These are phyloP conservation scores for Naso thynnoides DNA, from an alignment of 2,797 vertebrate genomes.

Conservation along the genomic window DNA sequence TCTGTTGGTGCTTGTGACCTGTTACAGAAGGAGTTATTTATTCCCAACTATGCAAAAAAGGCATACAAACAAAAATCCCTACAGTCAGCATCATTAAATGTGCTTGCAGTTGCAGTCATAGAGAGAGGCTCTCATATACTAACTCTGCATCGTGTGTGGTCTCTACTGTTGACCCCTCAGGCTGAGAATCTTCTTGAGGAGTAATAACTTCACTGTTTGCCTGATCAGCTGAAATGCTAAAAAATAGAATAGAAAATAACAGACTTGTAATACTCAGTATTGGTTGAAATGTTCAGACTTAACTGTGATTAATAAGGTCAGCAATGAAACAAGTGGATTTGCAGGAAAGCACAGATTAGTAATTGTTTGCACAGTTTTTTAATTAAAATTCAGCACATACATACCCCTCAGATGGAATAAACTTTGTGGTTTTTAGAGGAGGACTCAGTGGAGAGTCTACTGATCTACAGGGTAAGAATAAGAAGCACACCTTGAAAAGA, in stretches of 20 bases:
- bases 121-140: conserved; percentile 39
- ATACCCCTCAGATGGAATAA: conserved; percentile 27
- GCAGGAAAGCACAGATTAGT: background rate
- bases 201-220: conserved; percentile 23
- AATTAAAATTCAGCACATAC: conserved; percentile 39
- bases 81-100: conserved; percentile 19
- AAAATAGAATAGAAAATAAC: conserved; percentile 15
- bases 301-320: conserved; percentile 31
- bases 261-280: conserved; percentile 3
- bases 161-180: conserved; percentile 34
- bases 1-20: conserved; percentile 47
- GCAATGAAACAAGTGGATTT: conserved; percentile 11
- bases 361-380: conserved; percentile 12
- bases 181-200: conserved; percentile 21
- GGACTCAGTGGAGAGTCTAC: conserved; percentile 18
- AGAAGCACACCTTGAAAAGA: conserved; percentile 22
- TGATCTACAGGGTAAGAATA: conserved; percentile 47
- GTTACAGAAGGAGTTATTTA: conserved; percentile 36
- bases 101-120: conserved; percentile 8
- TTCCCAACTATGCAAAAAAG: conserved; percentile 25
- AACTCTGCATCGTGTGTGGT: conserved; percentile 40
- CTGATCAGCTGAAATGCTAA: conserved; percentile 39
- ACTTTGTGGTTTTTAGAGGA: conserved; percentile 21
- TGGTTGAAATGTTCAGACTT: conserved; percentile 22
- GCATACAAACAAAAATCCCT: background rate